Base-by-base conservation (phyloP, 2,797 vertebrate genomes). In the Sebastes taczanowskii region DNA sequence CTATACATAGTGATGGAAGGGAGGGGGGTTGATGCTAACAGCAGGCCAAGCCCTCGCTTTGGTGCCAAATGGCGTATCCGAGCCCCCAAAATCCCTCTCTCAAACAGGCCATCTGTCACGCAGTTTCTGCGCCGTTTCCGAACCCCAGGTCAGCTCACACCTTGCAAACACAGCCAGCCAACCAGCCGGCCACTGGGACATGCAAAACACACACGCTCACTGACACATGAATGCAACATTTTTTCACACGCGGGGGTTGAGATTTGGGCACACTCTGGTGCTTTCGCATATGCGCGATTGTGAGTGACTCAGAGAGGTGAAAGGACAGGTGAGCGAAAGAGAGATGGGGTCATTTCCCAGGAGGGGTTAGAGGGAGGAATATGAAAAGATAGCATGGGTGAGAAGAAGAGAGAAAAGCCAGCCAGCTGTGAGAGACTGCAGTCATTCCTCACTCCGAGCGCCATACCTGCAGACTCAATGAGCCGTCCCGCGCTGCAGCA, bases 401-500 rank as follows among this genome's bases (percentile, higher is more conserved):
- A 83, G 86, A 78, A 56, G 72, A 52, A 27, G 63, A 53, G 49
- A 70, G 55, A 30, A 52, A 71, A 82, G 56, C 65, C 32, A 58
- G 75, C 71, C 84, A 87, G 79, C 86, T 92, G 89, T 82, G 89
- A 93, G 92, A 89, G 86, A 87, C 90, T 91, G 92, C 94, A 92
- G 93, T 90, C 93, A 95, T 95, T 87, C 84, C 83, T 95, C 93
- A 94, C 86, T 86, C 86, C 84, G 85, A 74, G 85, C 86, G 74
- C 70, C 84, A 71, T 93, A 94, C 93, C 95, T 93, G 88, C 80
- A 87, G 83, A 90, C 87, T 86, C 92, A 94, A 94, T 93, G 93
- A 94, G 93, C 86, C 92, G 14, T 94, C 86, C 86, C 74, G 53
- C 34, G 71, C 81, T 85, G 88, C 90, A 86, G 88, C 75, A 78